Evolutionary conservation across 2,888 invertebrate genomes (phyloP).

Genomic region (Xestia c-nigrum): DNA sequence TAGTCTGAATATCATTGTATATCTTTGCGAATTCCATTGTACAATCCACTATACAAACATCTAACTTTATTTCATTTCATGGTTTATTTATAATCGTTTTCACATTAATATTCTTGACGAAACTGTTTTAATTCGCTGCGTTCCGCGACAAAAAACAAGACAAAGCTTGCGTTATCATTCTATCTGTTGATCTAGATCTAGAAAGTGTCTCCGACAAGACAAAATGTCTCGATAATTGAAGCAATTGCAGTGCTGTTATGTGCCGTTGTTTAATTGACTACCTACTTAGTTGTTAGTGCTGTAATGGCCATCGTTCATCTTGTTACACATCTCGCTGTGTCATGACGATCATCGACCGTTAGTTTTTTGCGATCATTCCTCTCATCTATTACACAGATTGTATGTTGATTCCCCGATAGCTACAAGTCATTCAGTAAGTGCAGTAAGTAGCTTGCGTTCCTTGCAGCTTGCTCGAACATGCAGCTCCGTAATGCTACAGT

Average conservation of each 20-base stretch:
- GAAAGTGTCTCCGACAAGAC: slow-evolving; percentile 63
- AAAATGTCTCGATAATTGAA: slow-evolving; percentile 52
- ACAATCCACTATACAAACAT: slow-evolving; percentile 23
- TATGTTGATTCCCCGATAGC: slow-evolving; percentile 40
- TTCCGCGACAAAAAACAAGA: slow-evolving; percentile 40
- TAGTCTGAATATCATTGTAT: slow-evolving; percentile 40
- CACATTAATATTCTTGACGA: slow-evolving; percentile 41
- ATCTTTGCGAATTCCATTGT: slow-evolving; percentile 32
- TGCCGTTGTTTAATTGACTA: slow-evolving; percentile 30
- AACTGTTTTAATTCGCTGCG: slow-evolving; percentile 39
- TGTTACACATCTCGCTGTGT: slow-evolving; percentile 37
- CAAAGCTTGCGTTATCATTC: slow-evolving; percentile 58
- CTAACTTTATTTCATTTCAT: slow-evolving; percentile 35
- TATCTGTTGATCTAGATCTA: slow-evolving; percentile 63
- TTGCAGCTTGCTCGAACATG: slow-evolving; percentile 47
- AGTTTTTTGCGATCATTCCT: slow-evolving; percentile 38
- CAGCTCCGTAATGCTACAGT: slow-evolving; percentile 73
- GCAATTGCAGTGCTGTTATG: slow-evolving; percentile 40
- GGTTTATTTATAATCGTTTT: slow-evolving; percentile 38
- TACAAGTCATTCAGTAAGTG: slow-evolving; percentile 25
- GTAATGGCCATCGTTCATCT: slow-evolving; percentile 47
- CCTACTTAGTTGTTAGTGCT: slow-evolving; percentile 42
- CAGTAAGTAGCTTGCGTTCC: slow-evolving; percentile 32
- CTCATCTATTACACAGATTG: slow-evolving; percentile 38
- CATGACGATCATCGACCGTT: slow-evolving; percentile 49